Base-by-base conservation (phyloP, 2,888 invertebrate species). In the Penaeus monodon region DNA sequence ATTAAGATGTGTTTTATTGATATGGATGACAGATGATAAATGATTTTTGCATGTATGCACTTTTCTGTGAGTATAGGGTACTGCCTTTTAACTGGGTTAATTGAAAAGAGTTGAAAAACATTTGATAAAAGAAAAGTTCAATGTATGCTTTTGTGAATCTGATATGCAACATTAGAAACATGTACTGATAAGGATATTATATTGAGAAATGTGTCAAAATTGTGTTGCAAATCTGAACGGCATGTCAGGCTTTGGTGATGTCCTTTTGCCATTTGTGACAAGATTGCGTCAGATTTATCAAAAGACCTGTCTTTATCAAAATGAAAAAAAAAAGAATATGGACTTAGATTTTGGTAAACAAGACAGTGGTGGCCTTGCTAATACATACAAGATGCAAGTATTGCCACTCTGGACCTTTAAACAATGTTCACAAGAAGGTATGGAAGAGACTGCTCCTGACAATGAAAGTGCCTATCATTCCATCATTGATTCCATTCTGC, bases 201-300 rank as follows among this genome's bases (percentile, higher is more conserved):
- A 57, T 33, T 65, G 22, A 68, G 81, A 29, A 33, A 81, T 81
- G 81, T 81, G 44, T 79, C 33, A 65, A n/a, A 33, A 17, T 29
- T 82, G 65, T 66, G 20, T 29, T 44, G 22, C 12, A n/a, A n/a
- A 38, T 81, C 65, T 64, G 65, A 81, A 33, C n/a, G 65, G 66
- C 24, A 65, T 81, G 66, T 65, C 65, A 65, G 65, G 33, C 38
- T 33, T 38, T 29, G 73, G 73, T 33, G 70, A 33, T 2, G 73
- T 70, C 10, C 73, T 82, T 27, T 57, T 82, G 70, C 82, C 82
- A 1, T 44, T 82, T 24, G 73, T 73, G n/a, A 63, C 82, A n/a
- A 82, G 73, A 63, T n/a, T 82, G 57, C 57, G 29, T 17, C 82
- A 24, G n/a, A 24, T 82, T 4, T 27, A 82, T 7, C 44, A 33